These are phyloP conservation scores for Pardalotus punctatus DNA, from an alignment of 2,113 vertebrate species.

Conservation along the genomic window DNA sequence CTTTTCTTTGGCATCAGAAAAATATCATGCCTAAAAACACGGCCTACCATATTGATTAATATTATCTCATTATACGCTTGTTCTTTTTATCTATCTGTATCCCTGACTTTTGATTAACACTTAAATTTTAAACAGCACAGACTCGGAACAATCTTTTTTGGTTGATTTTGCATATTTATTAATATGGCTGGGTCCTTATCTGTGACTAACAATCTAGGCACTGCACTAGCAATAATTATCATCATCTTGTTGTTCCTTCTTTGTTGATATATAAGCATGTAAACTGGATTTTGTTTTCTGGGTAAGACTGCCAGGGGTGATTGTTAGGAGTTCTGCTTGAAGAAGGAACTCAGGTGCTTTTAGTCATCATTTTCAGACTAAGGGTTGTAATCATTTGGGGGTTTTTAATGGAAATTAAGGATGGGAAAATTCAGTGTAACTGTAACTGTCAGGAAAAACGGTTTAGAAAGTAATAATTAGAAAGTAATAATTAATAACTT, in stretches of 20 bases:
- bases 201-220: slow-evolving; percentile 13
- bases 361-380: neutral
- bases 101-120: slow-evolving; percentile 44
- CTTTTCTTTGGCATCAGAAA: slow-evolving; percentile 49
- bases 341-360: neutral
- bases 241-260: slow-evolving; percentile 41
- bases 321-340: neutral
- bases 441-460: neutral
- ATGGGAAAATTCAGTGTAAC: neutral
- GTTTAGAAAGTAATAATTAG: neutral
- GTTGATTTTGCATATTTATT: slow-evolving; percentile 52
- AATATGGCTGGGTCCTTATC: slow-evolving; percentile 3
- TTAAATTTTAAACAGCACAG: neutral
- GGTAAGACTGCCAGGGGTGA: neutral
- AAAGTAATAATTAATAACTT: no score
- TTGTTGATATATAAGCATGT: slow-evolving; percentile 48
- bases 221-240: neutral
- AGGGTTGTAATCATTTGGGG: neutral
- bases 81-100: slow-evolving; percentile 49
- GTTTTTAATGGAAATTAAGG: neutral
- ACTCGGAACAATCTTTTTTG: neutral
- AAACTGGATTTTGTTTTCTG: slow-evolving; percentile 42
- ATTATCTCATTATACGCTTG: slow-evolving; percentile 60
- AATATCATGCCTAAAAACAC: slow-evolving; percentile 28
- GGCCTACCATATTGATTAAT: slow-evolving; percentile 50